Conservation (phyloP, 1,140 invertebrate species). For the Bombyx mandarina region DNA sequence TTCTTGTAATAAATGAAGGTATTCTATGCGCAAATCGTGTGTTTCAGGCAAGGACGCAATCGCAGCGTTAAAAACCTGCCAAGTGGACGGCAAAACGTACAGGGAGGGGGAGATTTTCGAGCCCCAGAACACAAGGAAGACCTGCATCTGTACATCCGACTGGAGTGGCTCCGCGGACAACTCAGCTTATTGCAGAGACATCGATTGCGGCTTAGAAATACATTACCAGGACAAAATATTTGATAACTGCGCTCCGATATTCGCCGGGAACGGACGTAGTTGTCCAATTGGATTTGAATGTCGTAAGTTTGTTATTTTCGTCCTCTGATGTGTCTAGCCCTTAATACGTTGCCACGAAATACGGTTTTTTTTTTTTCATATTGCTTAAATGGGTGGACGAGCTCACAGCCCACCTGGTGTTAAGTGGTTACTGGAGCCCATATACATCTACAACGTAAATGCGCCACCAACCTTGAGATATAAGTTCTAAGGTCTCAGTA, state of each 20-base stretch:
- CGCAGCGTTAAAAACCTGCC: constrained; percentile 54
- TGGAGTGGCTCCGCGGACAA: constrained; percentile 52
- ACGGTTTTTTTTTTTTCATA: too few species aligned
- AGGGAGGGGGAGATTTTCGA: constrained; percentile 66
- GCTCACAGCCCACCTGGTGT: too few species aligned
- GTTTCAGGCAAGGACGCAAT: constrained; percentile 52
- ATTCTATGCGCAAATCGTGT: too few species aligned
- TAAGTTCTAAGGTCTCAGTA: too few species aligned
- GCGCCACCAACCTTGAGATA: too few species aligned
- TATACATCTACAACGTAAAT: too few species aligned
- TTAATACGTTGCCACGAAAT: too few species aligned
- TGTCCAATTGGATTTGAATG: constrained; percentile 70
- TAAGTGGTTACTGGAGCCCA: too few species aligned
- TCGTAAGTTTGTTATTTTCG: constrained; percentile 45
- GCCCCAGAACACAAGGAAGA: constrained; percentile 58
- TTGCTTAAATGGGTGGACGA: too few species aligned
- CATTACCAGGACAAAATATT: constrained; percentile 54
- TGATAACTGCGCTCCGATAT: constrained; percentile 66
- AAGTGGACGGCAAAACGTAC: constrained; percentile 60
- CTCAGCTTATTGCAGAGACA: constrained; percentile 49
- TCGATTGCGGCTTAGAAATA: constrained; percentile 69
- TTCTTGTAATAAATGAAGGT: neutral
- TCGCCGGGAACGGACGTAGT: constrained; percentile 40
- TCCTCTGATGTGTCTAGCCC: neutral
- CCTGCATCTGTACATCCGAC: constrained; percentile 60